Base-by-base conservation (phyloP, 30 jellyfish, hydroid and myxozoan species). In the Hydractinia symbiolongicarpus region DNA sequence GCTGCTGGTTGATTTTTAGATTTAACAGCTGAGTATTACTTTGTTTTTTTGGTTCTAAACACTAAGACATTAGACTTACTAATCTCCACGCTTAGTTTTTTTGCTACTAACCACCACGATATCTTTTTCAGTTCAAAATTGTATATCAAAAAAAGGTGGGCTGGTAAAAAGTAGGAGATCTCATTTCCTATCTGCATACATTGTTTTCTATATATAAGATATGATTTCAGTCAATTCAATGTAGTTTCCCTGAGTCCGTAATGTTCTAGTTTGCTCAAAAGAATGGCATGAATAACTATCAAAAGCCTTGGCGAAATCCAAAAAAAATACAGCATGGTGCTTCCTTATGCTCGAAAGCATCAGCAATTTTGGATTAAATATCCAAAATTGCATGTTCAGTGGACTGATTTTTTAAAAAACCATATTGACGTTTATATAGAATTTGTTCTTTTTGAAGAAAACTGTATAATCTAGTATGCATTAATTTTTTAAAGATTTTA, bases 371-470 rank as follows among this genome's bases (percentile, higher is more conserved):
- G 9, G 69, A 54, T 53, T 67, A 60, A 61, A 81, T 56, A 9
- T 81, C 89, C 15, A 81, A 69, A 9, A 81, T 81, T 50, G 89
- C 86, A 50, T 60, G 87, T n/a, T 76, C 64, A n/a, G 84, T 79
- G 68, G 86, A n/a, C 68, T 53, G 68, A 53, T 72, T 72, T 71
- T 81, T 81, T 56, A 67, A 86, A 55, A 81, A 81, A n/a, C 89
- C 89, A 81, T 60, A 69, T 72, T 70, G 89, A 50, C 71, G 87
- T n/a, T 81, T 64, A 71, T 40, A 81, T 20, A 70, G 68, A 15
- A 81, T 21, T n/a, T 71, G 30, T 19, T 81, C 83, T 58, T 70
- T 81, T 40, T 81, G 73, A 19, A 81, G 89, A 72, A 81, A 76
- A 20, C 51, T 76, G 9, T 62, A 17, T 49, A 76, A 55, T 30